Conservation (phyloP, 2,888 invertebrate species). For the Epicampocera succincta region DNA sequence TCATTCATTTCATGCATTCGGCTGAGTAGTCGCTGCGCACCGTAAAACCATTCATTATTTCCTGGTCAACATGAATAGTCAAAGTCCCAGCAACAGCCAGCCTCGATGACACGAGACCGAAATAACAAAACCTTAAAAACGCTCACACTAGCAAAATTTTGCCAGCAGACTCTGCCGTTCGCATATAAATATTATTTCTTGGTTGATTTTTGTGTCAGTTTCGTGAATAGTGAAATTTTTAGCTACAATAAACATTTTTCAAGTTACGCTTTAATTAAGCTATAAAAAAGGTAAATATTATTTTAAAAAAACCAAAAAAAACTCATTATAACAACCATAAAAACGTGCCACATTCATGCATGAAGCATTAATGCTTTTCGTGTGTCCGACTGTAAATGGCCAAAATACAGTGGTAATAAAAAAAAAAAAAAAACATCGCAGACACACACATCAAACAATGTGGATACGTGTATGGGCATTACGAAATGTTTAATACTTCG, state of each 20-base stretch:
- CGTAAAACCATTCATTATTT: conserved; percentile 17
- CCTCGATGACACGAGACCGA: conserved; percentile 12
- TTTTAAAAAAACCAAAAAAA: conserved; percentile 14
- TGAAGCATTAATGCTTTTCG: conserved; percentile 14
- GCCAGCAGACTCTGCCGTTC: conserved; percentile 10
- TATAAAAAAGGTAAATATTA: conserved; percentile 26
- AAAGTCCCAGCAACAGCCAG: no score
- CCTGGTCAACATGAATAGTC: conserved; percentile 29
- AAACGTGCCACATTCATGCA: conserved; percentile 50
- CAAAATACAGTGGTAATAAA: no score
- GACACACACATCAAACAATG: no score
- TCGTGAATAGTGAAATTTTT: conserved; percentile 47
- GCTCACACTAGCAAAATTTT: neutral
- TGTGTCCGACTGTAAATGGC: conserved; percentile 21
- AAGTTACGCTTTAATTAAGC: conserved; percentile 14
- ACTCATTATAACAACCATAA: conserved; percentile 46
- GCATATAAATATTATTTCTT: conserved; percentile 21
- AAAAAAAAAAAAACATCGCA: no score
- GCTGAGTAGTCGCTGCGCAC: neutral
- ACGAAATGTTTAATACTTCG: no score
- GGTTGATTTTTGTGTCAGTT: conserved; percentile 18
- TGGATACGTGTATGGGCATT: no score
- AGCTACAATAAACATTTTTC: conserved; percentile 33
- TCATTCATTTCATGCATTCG: no score
- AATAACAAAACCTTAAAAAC: conserved; percentile 6